Evolutionary conservation across 2,113 vertebrate genomes (phyloP).

Genomic region (Pristiophorus japonicus): DNA sequence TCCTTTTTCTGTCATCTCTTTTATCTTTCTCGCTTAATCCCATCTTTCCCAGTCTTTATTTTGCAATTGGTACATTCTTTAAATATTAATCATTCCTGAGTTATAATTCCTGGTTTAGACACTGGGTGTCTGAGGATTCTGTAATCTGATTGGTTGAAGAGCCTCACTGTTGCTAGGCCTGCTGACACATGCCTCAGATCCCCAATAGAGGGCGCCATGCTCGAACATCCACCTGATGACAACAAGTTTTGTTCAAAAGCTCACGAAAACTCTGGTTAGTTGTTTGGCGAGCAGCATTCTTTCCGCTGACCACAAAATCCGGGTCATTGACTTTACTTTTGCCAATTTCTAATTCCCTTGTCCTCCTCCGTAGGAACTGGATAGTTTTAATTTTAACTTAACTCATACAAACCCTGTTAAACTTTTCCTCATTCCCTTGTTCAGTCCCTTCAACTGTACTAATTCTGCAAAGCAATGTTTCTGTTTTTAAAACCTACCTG

Average conservation of each 20-base stretch:
- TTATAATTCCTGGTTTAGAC: not conserved
- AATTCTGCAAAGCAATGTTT: not conserved
- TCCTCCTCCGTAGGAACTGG: not conserved
- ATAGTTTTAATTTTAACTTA: not conserved
- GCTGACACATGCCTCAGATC: not conserved
- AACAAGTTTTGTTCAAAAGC: not conserved
- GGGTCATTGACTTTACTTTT: not conserved
- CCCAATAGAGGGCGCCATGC: not conserved
- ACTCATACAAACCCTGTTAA: not conserved
- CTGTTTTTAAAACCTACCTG: not conserved
- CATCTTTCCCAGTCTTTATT: not conserved
- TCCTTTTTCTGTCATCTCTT: too few relatives aligned
- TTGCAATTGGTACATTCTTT: not conserved
- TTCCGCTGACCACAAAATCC: not conserved
- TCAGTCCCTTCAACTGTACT: not conserved
- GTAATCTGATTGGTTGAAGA: not conserved
- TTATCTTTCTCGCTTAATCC: not conserved
- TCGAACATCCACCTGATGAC: not conserved
- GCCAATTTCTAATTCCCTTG: not conserved
- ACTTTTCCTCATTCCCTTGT: not conserved
- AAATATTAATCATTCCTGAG: not conserved
- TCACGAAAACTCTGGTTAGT: not conserved
- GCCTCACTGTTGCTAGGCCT: not conserved
- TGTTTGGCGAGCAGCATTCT: not conserved
- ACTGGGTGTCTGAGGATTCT: too few relatives aligned